Percentiles rank a stretch among this genome's conserved stretches.
Evolutionary conservation across 2,888 invertebrate species (phyloP).

Genomic region (Dilophus febrilis): DNA sequence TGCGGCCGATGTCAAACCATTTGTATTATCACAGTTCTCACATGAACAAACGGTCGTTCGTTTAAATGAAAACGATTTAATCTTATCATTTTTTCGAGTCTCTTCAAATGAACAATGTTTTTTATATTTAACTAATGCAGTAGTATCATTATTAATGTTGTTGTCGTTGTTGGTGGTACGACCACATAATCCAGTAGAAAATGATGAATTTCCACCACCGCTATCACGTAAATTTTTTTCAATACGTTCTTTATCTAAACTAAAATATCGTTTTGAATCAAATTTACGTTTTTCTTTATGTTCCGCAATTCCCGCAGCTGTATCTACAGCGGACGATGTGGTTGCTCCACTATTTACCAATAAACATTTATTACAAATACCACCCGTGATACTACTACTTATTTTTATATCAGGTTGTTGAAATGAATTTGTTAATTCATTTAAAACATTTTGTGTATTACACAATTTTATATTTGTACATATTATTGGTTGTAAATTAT

Average conservation of each 20-base stretch:
- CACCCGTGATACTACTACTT: too few species aligned
- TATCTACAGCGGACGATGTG: conserved; percentile 11
- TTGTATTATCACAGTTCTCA: conserved; percentile 14
- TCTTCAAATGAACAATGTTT: conserved; percentile 15
- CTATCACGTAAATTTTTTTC: conserved; percentile 8
- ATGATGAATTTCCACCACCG: not conserved
- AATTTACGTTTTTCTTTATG: conserved; percentile 9
- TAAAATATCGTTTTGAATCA: conserved; percentile 13
- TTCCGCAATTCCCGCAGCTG: not conserved
- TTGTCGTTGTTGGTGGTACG: not conserved
- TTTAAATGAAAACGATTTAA: conserved; percentile 8
- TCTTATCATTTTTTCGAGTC: not conserved
- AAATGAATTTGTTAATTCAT: not conserved
- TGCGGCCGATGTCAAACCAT: not conserved
- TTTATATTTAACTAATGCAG: conserved; percentile 5
- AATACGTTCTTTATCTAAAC: conserved; percentile 14
- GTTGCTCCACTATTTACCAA: conserved; percentile 10
- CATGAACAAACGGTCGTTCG: conserved; percentile 12
- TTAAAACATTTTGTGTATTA: not conserved
- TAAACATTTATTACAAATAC: too few species aligned
- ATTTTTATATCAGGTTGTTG: not conserved
- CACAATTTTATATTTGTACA: too few species aligned
- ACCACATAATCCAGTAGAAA: too few species aligned
- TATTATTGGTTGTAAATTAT: too few species aligned
- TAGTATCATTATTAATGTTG: not conserved